A percentile compares a stretch with the other conserved stretches of the same genome.
These are phyloP conservation scores for Indicator indicator DNA, from an alignment of 2,113 vertebrate genomes.

Conservation along the genomic window DNA sequence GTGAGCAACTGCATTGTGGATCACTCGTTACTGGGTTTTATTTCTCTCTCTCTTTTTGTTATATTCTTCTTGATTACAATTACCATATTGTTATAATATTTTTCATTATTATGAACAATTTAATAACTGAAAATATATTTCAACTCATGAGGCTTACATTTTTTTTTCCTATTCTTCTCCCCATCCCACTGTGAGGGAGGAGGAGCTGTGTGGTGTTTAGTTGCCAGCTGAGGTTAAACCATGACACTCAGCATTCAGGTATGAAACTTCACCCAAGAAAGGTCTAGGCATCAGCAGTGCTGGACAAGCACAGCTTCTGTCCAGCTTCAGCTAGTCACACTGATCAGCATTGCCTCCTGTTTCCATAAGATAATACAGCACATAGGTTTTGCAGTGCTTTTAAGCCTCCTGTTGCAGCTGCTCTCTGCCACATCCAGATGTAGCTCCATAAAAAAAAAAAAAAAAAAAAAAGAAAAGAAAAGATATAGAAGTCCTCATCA, in stretches of 20 bases:
- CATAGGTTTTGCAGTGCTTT: background rate
- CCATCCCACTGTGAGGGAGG: too few species aligned
- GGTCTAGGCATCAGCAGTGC: background rate
- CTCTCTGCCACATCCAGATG: background rate
- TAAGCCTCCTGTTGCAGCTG: background rate
- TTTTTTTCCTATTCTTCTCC: too few species aligned
- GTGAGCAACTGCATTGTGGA: too few species aligned
- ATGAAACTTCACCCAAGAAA: background rate
- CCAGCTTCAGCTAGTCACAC: background rate
- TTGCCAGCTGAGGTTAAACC: too few species aligned
- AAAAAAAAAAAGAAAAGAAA: background rate
- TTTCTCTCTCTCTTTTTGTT: too few species aligned
- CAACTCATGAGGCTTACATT: too few species aligned
- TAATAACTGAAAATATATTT: too few species aligned
- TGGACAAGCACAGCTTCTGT: background rate
- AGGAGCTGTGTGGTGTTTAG: too few species aligned
- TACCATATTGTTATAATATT: too few species aligned
- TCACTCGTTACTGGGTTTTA: too few species aligned
- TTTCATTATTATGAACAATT: too few species aligned
- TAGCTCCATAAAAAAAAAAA: background rate
- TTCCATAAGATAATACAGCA: background rate
- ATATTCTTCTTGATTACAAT: too few species aligned
- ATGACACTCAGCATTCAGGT: background rate
- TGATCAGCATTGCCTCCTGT: background rate
- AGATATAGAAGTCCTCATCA: background rate